Percentiles rank a stretch among this genome's conserved stretches.
phyloP scores from a whole-genome alignment of 2,797 vertebrate species.

The Saguinus oedipus region DNA sequence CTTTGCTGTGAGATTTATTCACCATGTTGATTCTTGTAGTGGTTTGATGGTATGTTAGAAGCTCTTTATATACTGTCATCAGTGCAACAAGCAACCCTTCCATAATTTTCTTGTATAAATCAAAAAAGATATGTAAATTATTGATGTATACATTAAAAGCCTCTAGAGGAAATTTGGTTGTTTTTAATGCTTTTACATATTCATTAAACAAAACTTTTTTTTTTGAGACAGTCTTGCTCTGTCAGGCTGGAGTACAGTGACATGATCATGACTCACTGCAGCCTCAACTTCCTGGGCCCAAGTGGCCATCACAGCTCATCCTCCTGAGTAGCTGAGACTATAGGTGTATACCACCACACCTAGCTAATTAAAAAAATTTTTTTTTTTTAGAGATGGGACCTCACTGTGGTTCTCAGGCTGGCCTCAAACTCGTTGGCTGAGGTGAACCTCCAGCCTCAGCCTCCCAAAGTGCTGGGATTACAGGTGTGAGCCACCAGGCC shows the following conservation, averaged over 20 bases:
- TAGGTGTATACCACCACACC: neutral
- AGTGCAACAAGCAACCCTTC: neutral
- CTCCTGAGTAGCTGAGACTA: neutral
- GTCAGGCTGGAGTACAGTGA: neutral
- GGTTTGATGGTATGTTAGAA: constrained; percentile 11
- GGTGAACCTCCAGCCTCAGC: neutral
- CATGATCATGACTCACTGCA: neutral
- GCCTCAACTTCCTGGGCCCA: neutral
- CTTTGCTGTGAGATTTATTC: neutral
- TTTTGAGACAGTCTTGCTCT: neutral
- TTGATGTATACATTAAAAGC: neutral
- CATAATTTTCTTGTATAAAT: constrained; percentile 31
- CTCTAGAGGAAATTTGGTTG: neutral
- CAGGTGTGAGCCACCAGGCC: neutral
- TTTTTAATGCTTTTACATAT: constrained; percentile 6
- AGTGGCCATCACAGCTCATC: neutral
- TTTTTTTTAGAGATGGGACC: neutral
- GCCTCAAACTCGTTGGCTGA: neutral
- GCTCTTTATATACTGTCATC: neutral
- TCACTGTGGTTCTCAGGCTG: neutral
- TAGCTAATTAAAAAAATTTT: neutral
- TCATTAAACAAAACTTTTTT: neutral
- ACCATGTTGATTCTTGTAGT: neutral
- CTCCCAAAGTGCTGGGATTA: neutral
- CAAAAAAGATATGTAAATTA: constrained; percentile 22